Base-by-base conservation (phyloP, 2,888 invertebrate genomes). In the Caenorhabditis sp. region DNA sequence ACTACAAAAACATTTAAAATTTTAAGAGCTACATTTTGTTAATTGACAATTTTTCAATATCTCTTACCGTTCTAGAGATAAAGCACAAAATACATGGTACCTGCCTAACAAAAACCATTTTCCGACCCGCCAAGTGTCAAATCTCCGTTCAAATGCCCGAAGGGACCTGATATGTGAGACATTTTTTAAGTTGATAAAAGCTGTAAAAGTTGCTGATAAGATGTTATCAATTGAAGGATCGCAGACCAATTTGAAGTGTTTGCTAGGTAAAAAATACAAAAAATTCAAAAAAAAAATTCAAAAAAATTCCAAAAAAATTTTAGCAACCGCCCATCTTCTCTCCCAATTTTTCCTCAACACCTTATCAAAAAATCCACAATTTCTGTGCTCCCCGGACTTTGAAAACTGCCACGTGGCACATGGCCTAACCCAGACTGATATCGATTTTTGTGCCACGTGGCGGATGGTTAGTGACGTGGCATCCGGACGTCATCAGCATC, bases 171-270 rank as follows among this genome's bases (percentile, higher is more conserved):
- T 80, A n/a, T 74, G 76, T 24, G 70, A 81, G 1, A 50, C 76
- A 15, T 70, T 37, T 51, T n/a, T 70, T 15, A 81, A 61, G 24
- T 22, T 81, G 26, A 32, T 81, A 3, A 44, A 37, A 24, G 13
- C 76, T 2, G 76, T 24, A n/a, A 76, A 81, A 70, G 26, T 50
- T 5, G 62, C 81, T 11, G 67, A 81, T 55, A 9, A 60, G 26
- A 65, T 81, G 70, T 44, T 70, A 0, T 65, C 76, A 5, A 76
- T 81, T 24, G 81, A 81, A 26, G 70, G 65, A 8, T 76, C 76
- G 4, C 65, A 70, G 53, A 65, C 61, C 8, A 81, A 81, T 67
- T 60, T 76, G 67, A 76, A 65, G 20, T 81, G 81, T 61, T 47
- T 81, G 18, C 24, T 81, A 11, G 74, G 80, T 80, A n/a, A n/a